These are phyloP conservation scores for Takifugu flavidus DNA, from an alignment of 2,113 vertebrate species.

Conservation along the genomic window DNA sequence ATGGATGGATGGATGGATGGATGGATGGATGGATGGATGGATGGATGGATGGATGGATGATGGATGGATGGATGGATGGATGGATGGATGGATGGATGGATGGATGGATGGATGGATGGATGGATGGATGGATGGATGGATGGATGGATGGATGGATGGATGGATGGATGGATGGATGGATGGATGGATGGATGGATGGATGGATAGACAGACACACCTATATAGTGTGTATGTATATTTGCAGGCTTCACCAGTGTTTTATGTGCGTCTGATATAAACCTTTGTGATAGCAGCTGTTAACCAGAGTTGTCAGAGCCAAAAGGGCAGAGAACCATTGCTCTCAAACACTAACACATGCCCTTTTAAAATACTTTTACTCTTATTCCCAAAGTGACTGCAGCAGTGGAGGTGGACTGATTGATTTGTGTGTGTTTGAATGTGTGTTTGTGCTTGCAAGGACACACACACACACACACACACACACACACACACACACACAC, in stretches of 20 bases:
- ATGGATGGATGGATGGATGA: too few species aligned
- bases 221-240: too few species aligned
- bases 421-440: slow-evolving; percentile 2
- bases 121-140: too few species aligned
- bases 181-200: too few species aligned
- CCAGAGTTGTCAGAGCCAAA: slow-evolving; percentile 6
- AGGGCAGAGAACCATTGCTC: slow-evolving; percentile 11
- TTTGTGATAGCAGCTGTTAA: slow-evolving; percentile 5
- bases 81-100: too few species aligned
- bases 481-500: slow-evolving; percentile 11
- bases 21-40: too few species aligned
- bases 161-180: too few species aligned
- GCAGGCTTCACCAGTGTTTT: too few species aligned
- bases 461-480: neutral
- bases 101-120: too few species aligned
- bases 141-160: too few species aligned
- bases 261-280: neutral
- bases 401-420: slow-evolving; percentile 19
- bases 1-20: too few species aligned
- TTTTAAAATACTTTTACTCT: slow-evolving; percentile 11
- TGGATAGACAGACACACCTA: neutral
- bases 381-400: slow-evolving; percentile 4
- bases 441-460: slow-evolving; percentile 2
- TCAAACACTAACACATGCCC: slow-evolving; percentile 6
- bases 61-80: too few species aligned